Base-by-base conservation (phyloP, 2,888 invertebrate genomes). In the Limenitis camilla region DNA sequence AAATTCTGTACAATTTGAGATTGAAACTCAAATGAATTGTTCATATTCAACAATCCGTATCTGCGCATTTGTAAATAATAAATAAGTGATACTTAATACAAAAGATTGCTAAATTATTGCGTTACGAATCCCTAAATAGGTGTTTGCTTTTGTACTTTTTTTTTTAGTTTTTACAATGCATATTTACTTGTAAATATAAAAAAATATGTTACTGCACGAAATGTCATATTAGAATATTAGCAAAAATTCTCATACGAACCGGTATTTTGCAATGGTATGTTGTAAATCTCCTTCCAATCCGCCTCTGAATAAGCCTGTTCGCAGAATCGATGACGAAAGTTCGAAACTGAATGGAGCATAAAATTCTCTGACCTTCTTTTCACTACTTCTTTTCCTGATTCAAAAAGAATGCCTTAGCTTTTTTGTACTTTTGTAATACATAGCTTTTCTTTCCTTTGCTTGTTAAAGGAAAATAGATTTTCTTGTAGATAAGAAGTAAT, bases 221-320 rank as follows among this genome's bases (percentile, higher is more conserved):
- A 50, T 58, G 49, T 35, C 52, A 35, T 55, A 53, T 53, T 50
- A 32, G 43, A 31, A 39, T 53, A 28, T 51, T 54, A 48, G 32
- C 41, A 46, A 58, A 51, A 45, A 51, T 33, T 33, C 40, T 49
- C 27, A 48, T 36, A 42, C 41, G 45, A 51, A 52, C 44, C 52
- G 47, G 49, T 55, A 55, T 58, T 49, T 53, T 45, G 56, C 53
- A 56, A 56, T 52, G 53, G 47, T 48, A 50, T 52, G 45, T 47
- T 55, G 52, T 40, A 51, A 57, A 54, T 48, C 53, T 70, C 67
- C 62, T 55, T 56, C 53, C 58, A 66, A 66, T 70, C 75, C 77
- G 79, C 74, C 72, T 76, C 64, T 69, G 73, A 72, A 79, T 75
- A 74, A 67, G 63, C 74, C 39, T 45, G 44, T 57, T 74, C 73